Base-by-base conservation (phyloP, 1,140 invertebrate genomes). In the Oncopodura yosiiana region DNA sequence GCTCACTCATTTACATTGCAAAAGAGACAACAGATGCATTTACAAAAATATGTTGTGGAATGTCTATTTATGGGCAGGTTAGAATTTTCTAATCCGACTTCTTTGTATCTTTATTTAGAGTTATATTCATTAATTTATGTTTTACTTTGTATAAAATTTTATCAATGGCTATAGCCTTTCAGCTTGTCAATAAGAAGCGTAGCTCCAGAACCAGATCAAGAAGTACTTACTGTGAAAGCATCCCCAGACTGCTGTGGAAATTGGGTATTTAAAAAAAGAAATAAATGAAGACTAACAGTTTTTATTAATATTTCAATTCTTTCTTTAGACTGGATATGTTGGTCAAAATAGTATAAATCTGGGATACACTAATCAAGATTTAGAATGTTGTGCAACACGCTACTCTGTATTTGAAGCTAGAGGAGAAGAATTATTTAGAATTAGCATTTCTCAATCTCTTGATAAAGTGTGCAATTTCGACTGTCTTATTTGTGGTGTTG, bases 261-360 rank as follows among this genome's bases (percentile, higher is more conserved):
- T 14, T 51, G 49, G 37, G 37, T 41, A 32, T n/a, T 26, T 38
- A 11, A n/a, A 48, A 16, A 2, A 14, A 2, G 27, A 32, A 48
- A 32, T 30, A 4, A 16, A 48, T 32, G 12, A 48, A 6, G 6
- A 26, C 16, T 12, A 44, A 44, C 6, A 6, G 23, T 23, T 44
- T 27, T 21, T 44, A 18, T 27, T 23, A 26, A 4, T 9, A 44
- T 23, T 6, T 19, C 19, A 19, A 23, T 23, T n/a, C 5, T 19
- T 24, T 41, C 9, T 27, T 38, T 24, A 54, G 52, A 32, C 27
- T 27, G 54, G 46, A 44, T 37, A 46, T 3, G 41, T 56, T 23
- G 41, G 44, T 32, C 54, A 56, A 44, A 56, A 56, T 34, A 48
- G 54, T 16, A 42, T 56, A 8, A 56, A 56, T 30, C 34, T 56